phyloP scores from a whole-genome alignment of 2,113 vertebrate species.

The Pyxicephalus adspersus region DNA sequence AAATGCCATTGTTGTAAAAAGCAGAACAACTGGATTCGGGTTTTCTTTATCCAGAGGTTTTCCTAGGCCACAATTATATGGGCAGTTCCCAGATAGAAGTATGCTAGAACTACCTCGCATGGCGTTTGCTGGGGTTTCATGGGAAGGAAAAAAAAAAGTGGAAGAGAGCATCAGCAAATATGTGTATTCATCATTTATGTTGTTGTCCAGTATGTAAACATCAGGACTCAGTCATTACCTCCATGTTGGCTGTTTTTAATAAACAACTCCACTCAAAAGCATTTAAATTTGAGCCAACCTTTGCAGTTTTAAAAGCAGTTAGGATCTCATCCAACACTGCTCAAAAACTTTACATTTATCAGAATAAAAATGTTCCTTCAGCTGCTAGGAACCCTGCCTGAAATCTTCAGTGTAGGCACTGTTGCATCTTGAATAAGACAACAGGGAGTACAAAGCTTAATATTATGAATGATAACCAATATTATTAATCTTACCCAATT shows the following conservation, averaged over 20 bases:
- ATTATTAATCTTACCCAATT: too few relatives aligned
- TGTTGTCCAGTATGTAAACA: constrained; percentile 56
- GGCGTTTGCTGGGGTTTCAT: constrained; percentile 58
- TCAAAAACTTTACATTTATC: too few relatives aligned
- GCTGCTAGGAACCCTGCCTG: too few relatives aligned
- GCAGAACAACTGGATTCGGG: constrained; percentile 64
- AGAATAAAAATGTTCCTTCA: too few relatives aligned
- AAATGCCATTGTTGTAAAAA: constrained; percentile 64
- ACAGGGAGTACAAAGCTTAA: too few relatives aligned
- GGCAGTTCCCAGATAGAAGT: constrained; percentile 62
- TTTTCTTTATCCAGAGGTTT: constrained; percentile 61
- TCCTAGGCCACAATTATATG: constrained; percentile 70
- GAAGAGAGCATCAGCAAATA: background rate
- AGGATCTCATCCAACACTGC: too few relatives aligned
- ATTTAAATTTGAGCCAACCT: constrained; percentile 53
- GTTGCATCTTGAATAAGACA: too few relatives aligned
- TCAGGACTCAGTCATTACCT: constrained; percentile 14
- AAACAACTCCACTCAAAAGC: constrained; percentile 27
- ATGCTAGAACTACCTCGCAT: constrained; percentile 63
- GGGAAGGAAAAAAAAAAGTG: constrained; percentile 19
- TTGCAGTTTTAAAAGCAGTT: background rate
- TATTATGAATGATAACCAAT: too few relatives aligned
- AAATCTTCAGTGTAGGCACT: too few relatives aligned
- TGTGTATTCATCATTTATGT: constrained; percentile 52
- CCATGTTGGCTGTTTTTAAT: constrained; percentile 34